Conservation (phyloP, 2,888 invertebrate genomes). For the Micoletzkya japonica region DNA sequence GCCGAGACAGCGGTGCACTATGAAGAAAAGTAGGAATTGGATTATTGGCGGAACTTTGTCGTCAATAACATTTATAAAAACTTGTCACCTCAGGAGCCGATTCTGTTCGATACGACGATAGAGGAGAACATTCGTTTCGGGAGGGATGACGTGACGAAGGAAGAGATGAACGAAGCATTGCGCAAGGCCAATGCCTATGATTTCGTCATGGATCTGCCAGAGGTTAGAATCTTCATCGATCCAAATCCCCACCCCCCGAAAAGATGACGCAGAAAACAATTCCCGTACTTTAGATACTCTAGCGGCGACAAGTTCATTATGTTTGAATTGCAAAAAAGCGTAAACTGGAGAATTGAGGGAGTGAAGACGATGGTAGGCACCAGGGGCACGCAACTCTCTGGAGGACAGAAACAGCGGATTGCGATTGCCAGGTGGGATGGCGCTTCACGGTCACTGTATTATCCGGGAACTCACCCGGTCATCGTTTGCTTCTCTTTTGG, state of each 20-base stretch:
- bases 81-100: background rate
- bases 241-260: no score
- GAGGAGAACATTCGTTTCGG: conserved; percentile 8
- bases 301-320: no score
- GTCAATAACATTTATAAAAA: background rate
- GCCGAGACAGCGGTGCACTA: no score
- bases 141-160: conserved; percentile 30
- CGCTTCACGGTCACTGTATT: no score
- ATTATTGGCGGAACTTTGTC: no score
- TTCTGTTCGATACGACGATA: conserved; percentile 7
- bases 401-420: conserved; percentile 37
- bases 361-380: conserved; percentile 40
- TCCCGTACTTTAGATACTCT: no score
- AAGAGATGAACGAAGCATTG: conserved; percentile 35
- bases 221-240: conserved; percentile 34
- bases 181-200: conserved; percentile 66
- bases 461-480: no score
- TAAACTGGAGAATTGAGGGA: conserved; percentile 32
- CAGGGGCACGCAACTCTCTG: conserved; percentile 36
- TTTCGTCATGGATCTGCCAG: conserved; percentile 64
- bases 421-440: conserved; percentile 35
- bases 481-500: no score
- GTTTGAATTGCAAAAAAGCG: background rate
- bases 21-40: no score
- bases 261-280: no score